Conservation (phyloP, 2,113 vertebrate genomes). For the Chaetorhynchus papuensis region DNA sequence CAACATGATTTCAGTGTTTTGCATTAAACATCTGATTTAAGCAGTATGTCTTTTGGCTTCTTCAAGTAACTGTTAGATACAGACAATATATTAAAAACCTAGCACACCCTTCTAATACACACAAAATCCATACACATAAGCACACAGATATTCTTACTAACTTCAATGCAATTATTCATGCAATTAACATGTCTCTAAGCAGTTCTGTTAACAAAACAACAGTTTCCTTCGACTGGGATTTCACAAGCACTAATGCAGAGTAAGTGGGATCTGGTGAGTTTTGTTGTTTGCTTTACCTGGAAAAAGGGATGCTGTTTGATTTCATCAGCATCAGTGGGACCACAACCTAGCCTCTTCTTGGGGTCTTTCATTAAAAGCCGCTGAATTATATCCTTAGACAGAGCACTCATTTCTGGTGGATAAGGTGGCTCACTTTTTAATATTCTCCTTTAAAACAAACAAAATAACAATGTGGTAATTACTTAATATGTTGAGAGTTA, state of each 20-base stretch:
- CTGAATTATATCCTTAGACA: constrained; percentile 92
- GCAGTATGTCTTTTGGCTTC: background rate
- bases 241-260: background rate
- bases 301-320: constrained; percentile 95
- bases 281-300: constrained; percentile 76
- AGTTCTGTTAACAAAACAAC: background rate
- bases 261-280: background rate
- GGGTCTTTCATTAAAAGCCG: constrained; percentile 90
- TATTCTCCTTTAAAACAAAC: constrained; percentile 83
- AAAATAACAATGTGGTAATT: background rate
- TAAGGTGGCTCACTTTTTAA: constrained; percentile 95
- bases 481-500: background rate
- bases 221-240: background rate
- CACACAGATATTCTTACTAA: background rate
- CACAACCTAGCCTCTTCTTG: constrained; percentile 90
- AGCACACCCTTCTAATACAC: background rate
- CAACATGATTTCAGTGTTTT: background rate
- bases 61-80: background rate
- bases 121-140: background rate
- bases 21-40: background rate
- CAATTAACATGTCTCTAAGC: background rate
- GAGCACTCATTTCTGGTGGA: constrained; percentile 86
- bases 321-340: constrained; percentile 84
- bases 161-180: background rate
- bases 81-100: background rate